Percentiles rank a stretch among this genome's conserved stretches.
Conservation (phyloP, 2,888 invertebrate species). For the Gymnocheta viridis region DNA sequence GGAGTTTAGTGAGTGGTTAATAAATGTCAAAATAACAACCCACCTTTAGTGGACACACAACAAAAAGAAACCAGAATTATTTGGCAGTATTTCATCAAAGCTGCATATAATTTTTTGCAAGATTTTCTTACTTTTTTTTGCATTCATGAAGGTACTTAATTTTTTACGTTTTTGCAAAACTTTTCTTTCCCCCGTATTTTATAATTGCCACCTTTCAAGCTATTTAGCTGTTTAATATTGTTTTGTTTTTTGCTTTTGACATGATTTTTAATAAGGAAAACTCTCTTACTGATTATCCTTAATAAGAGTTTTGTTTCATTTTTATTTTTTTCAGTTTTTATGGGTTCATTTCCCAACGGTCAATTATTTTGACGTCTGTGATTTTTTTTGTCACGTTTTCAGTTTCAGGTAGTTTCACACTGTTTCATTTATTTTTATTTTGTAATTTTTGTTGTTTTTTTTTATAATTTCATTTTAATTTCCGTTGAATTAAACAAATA, state of each 20-base stretch:
- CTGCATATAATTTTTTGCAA: slow-evolving; percentile 31
- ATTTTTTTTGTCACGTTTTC: slow-evolving; percentile 73
- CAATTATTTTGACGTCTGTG: slow-evolving; percentile 79
- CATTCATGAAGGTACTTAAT: slow-evolving; percentile 62
- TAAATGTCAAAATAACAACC: slow-evolving; percentile 72
- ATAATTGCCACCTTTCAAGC: slow-evolving; percentile 68
- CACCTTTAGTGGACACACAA: slow-evolving; percentile 59
- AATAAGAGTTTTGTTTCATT: slow-evolving; percentile 63
- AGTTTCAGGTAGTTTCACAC: slow-evolving; percentile 48
- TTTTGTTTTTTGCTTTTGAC: slow-evolving; percentile 70
- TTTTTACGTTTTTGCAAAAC: slow-evolving; percentile 24
- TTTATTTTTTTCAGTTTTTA: slow-evolving; percentile 74
- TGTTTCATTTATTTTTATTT: slow-evolving; percentile 30
- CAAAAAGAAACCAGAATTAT: slow-evolving; percentile 46
- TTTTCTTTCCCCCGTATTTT: slow-evolving; percentile 10
- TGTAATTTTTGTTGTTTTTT: slow-evolving; percentile 37
- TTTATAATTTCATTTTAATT: slow-evolving; percentile 73
- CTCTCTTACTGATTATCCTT: slow-evolving; percentile 61
- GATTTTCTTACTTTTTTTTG: slow-evolving; percentile 47
- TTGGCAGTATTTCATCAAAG: slow-evolving; percentile 69
- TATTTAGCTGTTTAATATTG: slow-evolving; percentile 55
- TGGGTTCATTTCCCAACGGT: slow-evolving; percentile 81
- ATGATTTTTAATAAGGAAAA: slow-evolving; percentile 67
- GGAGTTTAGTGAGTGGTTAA: slow-evolving; percentile 65
- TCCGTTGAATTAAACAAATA: slow-evolving; percentile 70